These are phyloP conservation scores for Ichneumoninae sp. DNA, from an alignment of 2,888 invertebrate genomes.

Conservation along the genomic window DNA sequence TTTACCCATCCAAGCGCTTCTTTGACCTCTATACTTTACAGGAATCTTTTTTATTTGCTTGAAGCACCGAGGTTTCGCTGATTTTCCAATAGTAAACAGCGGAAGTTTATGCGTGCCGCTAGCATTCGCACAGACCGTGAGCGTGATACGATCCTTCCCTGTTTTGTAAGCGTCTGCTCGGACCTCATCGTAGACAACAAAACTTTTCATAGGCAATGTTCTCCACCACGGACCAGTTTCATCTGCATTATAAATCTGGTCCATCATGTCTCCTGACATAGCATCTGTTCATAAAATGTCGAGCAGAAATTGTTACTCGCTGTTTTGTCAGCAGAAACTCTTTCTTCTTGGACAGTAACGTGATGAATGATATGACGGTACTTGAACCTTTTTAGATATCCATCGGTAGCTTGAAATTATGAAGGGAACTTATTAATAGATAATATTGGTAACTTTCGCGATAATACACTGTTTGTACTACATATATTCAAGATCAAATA, in stretches of 20 bases:
- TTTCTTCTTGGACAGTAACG: slow-evolving; percentile 13
- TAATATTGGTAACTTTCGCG: no score
- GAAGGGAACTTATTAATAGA: neutral
- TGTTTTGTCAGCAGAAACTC: slow-evolving; percentile 20
- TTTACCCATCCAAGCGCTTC: slow-evolving; percentile 72
- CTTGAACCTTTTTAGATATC: slow-evolving; percentile 29
- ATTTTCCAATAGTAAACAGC: slow-evolving; percentile 73
- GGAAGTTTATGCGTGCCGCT: slow-evolving; percentile 72
- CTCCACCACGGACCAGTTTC: slow-evolving; percentile 67
- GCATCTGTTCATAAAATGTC: slow-evolving; percentile 33
- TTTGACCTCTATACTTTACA: slow-evolving; percentile 63
- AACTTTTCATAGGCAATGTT: slow-evolving; percentile 64
- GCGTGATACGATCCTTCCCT: slow-evolving; percentile 70
- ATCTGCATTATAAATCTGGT: slow-evolving; percentile 69
- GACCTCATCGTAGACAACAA: slow-evolving; percentile 22
- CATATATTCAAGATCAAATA: no score
- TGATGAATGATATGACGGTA: slow-evolving; percentile 12
- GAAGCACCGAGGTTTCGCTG: slow-evolving; percentile 71
- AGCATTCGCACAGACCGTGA: slow-evolving; percentile 72
- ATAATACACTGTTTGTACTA: no score
- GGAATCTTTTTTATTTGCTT: slow-evolving; percentile 64
- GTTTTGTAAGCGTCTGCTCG: neutral
- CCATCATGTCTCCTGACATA: slow-evolving; percentile 18
- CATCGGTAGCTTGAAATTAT: slow-evolving; percentile 27
- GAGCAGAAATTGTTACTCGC: slow-evolving; percentile 16